Base-by-base conservation (phyloP, 2,888 invertebrate species). In the Ceriagrion tenellum region DNA sequence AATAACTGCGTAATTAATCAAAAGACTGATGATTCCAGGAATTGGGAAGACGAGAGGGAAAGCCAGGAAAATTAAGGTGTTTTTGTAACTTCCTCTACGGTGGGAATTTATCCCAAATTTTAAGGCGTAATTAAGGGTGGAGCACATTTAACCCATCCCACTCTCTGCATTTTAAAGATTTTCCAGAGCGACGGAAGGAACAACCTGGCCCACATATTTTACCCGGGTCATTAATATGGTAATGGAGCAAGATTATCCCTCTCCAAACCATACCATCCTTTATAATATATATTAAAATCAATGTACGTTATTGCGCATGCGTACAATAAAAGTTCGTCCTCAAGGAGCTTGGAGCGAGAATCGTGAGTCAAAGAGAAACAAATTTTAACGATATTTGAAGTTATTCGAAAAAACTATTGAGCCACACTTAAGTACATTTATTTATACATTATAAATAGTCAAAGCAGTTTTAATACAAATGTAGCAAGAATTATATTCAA, bases 121-220 rank as follows among this genome's bases (percentile, higher is more conserved):
- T 81, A 30, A 4, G 81, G 35, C 81, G 35, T 81, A 81, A 81
- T 81, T 81, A 81, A 81, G 35, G 81, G 81, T 1, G 30, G 35
- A 35, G 35, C 30, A 30, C 35, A 81, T 81, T 81, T 35, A 81
- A 81, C 18, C 18, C 35, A 35, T 69, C 69, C 69, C 69, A n/a
- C n/a, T n/a, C n/a, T 69, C n/a, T 69, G 69, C 69, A 26, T 35
- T 81, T 30, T 81, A 81, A 81, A 26, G 81, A 16, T 13, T 81
- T 81, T 35, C 35, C 35, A 81, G 81, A 35, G 81, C 81, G 35
- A 35, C 30, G 35, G 81, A 35, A 35, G 4, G 35, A 69, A 18
- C 12, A n/a, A 81, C 81, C 81, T 81, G 35, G 35, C 81, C 81
- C 81, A n/a, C 35, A 81, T 81, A 35, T 81, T 81, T 81, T 81